Evolutionary conservation across 2,113 vertebrate genomes (phyloP).

Genomic region (Lycaon pictus): DNA sequence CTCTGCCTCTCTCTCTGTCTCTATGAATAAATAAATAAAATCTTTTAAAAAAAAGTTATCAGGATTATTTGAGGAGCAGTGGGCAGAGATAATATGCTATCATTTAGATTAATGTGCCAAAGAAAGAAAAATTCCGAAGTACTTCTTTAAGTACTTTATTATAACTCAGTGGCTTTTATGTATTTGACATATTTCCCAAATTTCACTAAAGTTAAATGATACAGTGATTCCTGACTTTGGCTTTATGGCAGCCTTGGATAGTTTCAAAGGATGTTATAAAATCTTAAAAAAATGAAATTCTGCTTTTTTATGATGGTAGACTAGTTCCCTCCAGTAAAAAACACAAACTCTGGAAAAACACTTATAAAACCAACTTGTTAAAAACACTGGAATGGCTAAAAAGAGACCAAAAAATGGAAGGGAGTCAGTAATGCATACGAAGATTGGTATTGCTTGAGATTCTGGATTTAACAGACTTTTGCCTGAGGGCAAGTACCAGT

Average conservation of each 20-base stretch:
- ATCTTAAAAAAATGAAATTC: neutral
- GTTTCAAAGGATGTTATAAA: neutral
- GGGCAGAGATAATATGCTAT: neutral
- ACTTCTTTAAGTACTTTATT: neutral
- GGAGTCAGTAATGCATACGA: neutral
- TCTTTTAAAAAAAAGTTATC: neutral
- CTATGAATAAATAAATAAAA: too few species aligned
- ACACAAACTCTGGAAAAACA: neutral
- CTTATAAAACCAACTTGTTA: neutral
- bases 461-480: neutral
- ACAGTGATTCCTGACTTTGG: neutral
- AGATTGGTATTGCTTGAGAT: neutral
- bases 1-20: too few species aligned
- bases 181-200: neutral
- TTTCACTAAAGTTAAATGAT: conserved; percentile 8
- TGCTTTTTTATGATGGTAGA: neutral
- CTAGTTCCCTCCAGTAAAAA: neutral
- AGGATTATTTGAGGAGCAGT: neutral
- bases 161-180: neutral
- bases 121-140: neutral
- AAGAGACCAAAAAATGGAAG: neutral
- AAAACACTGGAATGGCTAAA: neutral
- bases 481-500: neutral
- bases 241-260: neutral
- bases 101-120: neutral